These are phyloP conservation scores for Parapsyche elsis DNA, from an alignment of 1,140 invertebrate genomes.

Conservation along the genomic window DNA sequence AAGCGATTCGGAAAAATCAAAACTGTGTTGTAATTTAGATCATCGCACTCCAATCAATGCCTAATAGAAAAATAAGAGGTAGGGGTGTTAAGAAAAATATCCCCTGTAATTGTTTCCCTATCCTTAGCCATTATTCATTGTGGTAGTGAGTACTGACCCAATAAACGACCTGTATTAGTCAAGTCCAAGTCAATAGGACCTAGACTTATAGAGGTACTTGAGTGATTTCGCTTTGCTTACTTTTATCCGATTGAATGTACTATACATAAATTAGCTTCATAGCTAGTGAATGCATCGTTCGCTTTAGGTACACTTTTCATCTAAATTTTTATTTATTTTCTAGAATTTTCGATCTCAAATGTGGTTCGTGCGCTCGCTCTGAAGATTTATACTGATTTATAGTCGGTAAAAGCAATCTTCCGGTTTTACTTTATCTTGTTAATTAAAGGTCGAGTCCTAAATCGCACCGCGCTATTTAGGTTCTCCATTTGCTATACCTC, in stretches of 20 bases:
- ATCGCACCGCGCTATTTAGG: neutral
- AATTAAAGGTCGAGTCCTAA: constrained; percentile 6
- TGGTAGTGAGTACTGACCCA: neutral
- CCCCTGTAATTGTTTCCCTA: constrained; percentile 21
- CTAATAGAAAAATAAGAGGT: neutral
- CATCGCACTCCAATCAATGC: neutral
- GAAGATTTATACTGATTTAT: constrained; percentile 17
- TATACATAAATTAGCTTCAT: too few relatives aligned
- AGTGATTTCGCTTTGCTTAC: neutral
- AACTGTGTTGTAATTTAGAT: too few relatives aligned
- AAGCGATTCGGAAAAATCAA: too few relatives aligned
- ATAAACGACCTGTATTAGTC: too few relatives aligned
- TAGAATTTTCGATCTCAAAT: neutral
- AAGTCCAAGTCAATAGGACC: too few relatives aligned
- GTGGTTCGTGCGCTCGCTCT: neutral
- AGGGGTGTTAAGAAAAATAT: neutral
- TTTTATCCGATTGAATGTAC: neutral
- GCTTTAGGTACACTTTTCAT: neutral
- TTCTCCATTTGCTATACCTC: neutral
- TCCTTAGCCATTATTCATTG: neutral
- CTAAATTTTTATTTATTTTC: constrained; percentile 2
- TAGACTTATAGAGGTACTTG: too few relatives aligned
- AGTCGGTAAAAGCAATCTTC: constrained; percentile 13
- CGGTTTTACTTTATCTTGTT: constrained; percentile 26
- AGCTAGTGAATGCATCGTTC: neutral